Base-by-base conservation (phyloP, 2,113 vertebrate species). In the Poeciliopsis prolifica region DNA sequence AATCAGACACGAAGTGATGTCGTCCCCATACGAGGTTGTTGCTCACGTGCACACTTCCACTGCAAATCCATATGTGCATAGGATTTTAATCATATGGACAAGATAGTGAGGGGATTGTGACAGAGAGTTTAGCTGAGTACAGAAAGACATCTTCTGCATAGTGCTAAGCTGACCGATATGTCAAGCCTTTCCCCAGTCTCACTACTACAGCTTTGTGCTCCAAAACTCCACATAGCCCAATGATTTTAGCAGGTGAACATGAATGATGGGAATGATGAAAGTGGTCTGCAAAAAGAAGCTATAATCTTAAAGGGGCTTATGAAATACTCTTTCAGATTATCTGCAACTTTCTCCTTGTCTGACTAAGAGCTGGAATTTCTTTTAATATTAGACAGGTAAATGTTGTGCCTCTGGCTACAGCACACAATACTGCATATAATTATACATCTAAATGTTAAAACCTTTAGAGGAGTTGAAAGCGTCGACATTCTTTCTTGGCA, bases 401-500 rank as follows among this genome's bases (percentile, higher is more conserved):
- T 76, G 19, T 58, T 83, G 35, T 30, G 54, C 86, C 85, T 17
- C 28, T 6, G 33, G 83, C 81, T 83, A 48, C 9, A 40, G 68
- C 71, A 69, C 58, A 73, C 66, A 73, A 58, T 74, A 29, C 35
- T 68, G 26, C 31, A 40, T 85, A 72, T 85, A 86, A 90, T 90
- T 90, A 86, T 70, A 77, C 68, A 90, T 86, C 66, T 78, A 83
- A 90, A 88, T 86, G 72, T 72, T 77, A 79, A 87, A 88, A 74
- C 54, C 65, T 81, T 82, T 71, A 77, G 75, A 73, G 30, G 26
- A 86, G 79, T 66, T 84, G 48, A 86, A 84, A 86, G 81, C 82
- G 61, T 77, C 67, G 7, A 68, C 85, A 91, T 90, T 92, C 86
- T 89, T 89, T 30, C 14, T 26, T 78, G 83, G 80, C 90, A 90